phyloP scores from a whole-genome alignment of 2,797 vertebrate genomes.

The Lates japonicus region DNA sequence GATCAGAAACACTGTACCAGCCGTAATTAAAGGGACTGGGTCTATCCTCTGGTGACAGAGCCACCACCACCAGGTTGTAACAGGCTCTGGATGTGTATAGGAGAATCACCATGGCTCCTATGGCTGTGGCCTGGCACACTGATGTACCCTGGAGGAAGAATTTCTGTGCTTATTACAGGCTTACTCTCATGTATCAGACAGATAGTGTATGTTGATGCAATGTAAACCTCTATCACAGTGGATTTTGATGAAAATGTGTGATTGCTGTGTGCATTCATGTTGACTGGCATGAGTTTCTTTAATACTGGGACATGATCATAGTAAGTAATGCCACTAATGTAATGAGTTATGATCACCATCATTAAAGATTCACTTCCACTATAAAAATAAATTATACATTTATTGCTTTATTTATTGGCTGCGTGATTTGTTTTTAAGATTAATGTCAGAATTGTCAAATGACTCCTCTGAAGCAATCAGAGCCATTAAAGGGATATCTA shows the following conservation, averaged over 20 bases:
- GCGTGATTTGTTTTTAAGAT: neutral
- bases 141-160: slow-evolving; percentile 90
- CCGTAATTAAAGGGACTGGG: slow-evolving; percentile 94
- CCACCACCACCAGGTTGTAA: slow-evolving; percentile 95
- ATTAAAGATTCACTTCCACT: too few species aligned
- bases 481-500: neutral
- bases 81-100: slow-evolving; percentile 96
- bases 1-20: slow-evolving; percentile 96
- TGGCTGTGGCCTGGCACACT: slow-evolving; percentile 92
- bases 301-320: too few species aligned
- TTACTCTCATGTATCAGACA: slow-evolving; percentile 1
- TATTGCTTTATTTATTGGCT: neutral
- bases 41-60: slow-evolving; percentile 88
- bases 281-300: neutral
- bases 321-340: neutral
- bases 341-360: too few species aligned
- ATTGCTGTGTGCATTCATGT: too few species aligned
- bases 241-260: too few species aligned
- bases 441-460: neutral
- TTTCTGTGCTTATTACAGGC: slow-evolving; percentile 24
- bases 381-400: too few species aligned
- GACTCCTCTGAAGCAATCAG: neutral
- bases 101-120: slow-evolving; percentile 91
- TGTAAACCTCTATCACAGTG: too few species aligned
- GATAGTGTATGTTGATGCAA: too few species aligned